Conservation (phyloP, 2,113 vertebrate genomes). For the Nyctereutes procyonoides region DNA sequence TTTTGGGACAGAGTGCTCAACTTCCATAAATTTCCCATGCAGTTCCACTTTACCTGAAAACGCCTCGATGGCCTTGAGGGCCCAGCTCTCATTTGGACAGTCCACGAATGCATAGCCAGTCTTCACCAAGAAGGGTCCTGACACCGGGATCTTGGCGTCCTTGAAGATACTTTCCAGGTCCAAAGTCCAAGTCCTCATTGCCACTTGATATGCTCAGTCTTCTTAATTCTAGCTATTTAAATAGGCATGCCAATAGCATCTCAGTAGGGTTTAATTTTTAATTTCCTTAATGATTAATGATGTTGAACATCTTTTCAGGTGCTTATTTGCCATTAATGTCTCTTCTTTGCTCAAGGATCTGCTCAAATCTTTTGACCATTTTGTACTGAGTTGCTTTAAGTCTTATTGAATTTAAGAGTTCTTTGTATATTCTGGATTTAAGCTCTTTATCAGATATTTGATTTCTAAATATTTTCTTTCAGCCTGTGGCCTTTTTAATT, state of each 20-base stretch:
- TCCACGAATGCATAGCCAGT: conserved; percentile 99
- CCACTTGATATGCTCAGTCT: not conserved
- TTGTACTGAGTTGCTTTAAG: not conserved
- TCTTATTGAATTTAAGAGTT: not conserved
- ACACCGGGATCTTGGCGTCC: conserved; percentile 97
- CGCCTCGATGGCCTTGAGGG: conserved; percentile 98
- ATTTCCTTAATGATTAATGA: not conserved
- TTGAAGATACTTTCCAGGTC: conserved; percentile 99
- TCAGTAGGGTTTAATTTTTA: not conserved
- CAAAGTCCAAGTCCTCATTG: conserved; percentile 78
- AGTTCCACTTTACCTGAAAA: conserved; percentile 92
- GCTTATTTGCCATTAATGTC: not conserved
- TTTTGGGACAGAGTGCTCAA: too few relatives aligned
- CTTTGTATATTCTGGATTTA: not conserved
- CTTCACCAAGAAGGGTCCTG: conserved; percentile 96
- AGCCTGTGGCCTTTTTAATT: conserved; percentile 18
- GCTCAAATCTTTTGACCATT: not conserved
- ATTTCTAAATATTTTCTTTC: conserved; percentile 17
- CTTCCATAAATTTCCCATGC: too few relatives aligned
- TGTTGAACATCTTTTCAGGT: not conserved
- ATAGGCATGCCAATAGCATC: not conserved
- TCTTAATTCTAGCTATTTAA: not conserved
- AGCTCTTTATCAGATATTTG: not conserved
- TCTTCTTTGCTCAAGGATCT: not conserved
- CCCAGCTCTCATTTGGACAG: conserved; percentile 97